phyloP scores from a whole-genome alignment of 2,888 invertebrate genomes.

The Drosophila quinaria region DNA sequence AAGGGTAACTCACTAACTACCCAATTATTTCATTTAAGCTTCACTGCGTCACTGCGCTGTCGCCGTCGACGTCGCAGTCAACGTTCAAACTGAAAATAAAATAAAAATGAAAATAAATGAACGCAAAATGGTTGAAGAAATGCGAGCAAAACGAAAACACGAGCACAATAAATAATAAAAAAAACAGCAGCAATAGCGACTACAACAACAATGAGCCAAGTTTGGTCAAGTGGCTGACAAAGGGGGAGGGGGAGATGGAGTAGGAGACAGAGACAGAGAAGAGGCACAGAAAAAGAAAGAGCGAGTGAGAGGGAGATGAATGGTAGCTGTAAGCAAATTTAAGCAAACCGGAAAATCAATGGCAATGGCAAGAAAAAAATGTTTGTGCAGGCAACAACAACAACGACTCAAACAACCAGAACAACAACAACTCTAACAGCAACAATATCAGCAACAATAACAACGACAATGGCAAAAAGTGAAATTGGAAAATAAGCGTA shows the following conservation, averaged over 20 bases:
- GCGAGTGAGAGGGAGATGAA: constrained; percentile 19
- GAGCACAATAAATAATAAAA: constrained; percentile 26
- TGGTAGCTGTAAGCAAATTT: constrained; percentile 76
- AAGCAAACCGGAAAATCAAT: constrained; percentile 75
- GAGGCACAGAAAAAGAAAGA: neutral
- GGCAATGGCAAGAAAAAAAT: constrained; percentile 70
- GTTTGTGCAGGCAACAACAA: constrained; percentile 39
- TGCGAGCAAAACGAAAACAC: constrained; percentile 59
- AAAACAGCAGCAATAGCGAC: constrained; percentile 34
- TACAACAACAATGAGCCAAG: constrained; percentile 50
- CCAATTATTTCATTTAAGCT: constrained; percentile 85
- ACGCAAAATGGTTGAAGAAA: constrained; percentile 65
- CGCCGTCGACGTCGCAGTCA: constrained; percentile 9
- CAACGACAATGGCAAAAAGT: constrained; percentile 61
- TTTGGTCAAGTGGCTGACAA: constrained; percentile 63
- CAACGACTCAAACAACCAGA: constrained; percentile 16
- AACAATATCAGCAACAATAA: constrained; percentile 33
- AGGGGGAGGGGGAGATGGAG: neutral
- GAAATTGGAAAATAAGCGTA: constrained; percentile 84
- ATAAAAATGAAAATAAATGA: constrained; percentile 13
- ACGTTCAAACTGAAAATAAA: constrained; percentile 17
- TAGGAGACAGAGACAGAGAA: neutral
- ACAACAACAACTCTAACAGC: constrained; percentile 17
- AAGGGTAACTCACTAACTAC: constrained; percentile 76
- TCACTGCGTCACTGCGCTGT: constrained; percentile 70